Evolutionary conservation across 2,888 invertebrate genomes (phyloP), one percentile per base, ranked within the genome.

Genomic region (Dasypogon diadema): DNA sequence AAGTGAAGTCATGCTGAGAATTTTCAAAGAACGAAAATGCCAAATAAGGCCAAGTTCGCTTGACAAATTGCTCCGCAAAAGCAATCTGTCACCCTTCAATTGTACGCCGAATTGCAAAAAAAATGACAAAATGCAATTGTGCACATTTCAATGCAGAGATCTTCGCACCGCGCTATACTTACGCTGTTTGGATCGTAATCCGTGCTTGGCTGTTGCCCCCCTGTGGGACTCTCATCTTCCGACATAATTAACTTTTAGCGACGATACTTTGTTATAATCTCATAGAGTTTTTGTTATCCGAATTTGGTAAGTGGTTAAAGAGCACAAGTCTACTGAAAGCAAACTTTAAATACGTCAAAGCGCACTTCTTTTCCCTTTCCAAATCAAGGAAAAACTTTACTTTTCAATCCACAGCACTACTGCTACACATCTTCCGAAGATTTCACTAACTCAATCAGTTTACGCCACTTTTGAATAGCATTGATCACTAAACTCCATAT

Each of bases 151-250:
- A 21, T n/a, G 12, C 42, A 12, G n/a, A 42, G n/a, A 42, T 42
- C 42, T 8, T 42, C n/a, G 12, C 12, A 3, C 16, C 12, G 12
- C 16, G 22, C 18, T 63, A 14, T 21, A 75, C 79, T 79, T 77
- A 79, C 79, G 56, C 65, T 77, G 74, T 79, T 78, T 1, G 75
- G 54, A 65, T 79, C 79, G 54, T 65, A 48, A 54, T 77, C 78
- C 42, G 24, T 48, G 26, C 16, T 46, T 75, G 60, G 65, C 58
- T 74, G 54, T 37, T 73, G 76, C 58, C 70, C 70, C 70, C 70
- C 70, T 70, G 77, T 63, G 68, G 77, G 75, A 65, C 76, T 77
- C 46, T 76, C 76, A 75, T 77, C 78, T 51, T 77, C 78, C 73
- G 78, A 78, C 78, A 78, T 78, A 76, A 77, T 77, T 76, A 42